phyloP scores from a whole-genome alignment of 2,113 vertebrate species.

The Eira barbara region DNA sequence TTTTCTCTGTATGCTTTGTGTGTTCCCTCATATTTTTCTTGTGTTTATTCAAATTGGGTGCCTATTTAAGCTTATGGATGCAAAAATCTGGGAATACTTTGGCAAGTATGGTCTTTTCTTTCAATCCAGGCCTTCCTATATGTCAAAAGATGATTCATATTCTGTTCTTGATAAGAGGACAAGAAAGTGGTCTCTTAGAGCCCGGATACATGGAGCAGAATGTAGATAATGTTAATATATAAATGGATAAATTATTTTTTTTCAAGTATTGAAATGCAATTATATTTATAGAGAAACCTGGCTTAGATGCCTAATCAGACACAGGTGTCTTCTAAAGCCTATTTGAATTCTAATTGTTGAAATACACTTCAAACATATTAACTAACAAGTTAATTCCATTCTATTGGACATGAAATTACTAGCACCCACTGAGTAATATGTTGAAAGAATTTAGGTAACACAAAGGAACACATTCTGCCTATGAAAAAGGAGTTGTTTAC shows the following conservation, averaged over 20 bases:
- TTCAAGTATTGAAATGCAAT: conserved; percentile 43
- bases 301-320: conserved; percentile 33
- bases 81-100: conserved; percentile 8
- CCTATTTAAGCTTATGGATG: background rate
- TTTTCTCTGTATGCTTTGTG: background rate
- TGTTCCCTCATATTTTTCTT: background rate
- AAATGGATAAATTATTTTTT: background rate
- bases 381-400: conserved; percentile 43
- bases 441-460: conserved; percentile 31
- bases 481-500: background rate
- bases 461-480: background rate
- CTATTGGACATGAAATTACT: conserved; percentile 14
- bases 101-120: background rate
- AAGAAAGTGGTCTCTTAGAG: background rate
- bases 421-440: background rate
- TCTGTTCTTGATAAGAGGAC: background rate
- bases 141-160: background rate
- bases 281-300: conserved; percentile 50
- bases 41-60: background rate
- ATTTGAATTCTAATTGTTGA: conserved; percentile 61
- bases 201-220: background rate
- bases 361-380: conserved; percentile 57
- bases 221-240: conserved; percentile 22
- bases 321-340: conserved; percentile 58
- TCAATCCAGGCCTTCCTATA: background rate